Evolutionary conservation across 2,888 invertebrate species (phyloP).

Genomic region (Carterocephalus palaemon): DNA sequence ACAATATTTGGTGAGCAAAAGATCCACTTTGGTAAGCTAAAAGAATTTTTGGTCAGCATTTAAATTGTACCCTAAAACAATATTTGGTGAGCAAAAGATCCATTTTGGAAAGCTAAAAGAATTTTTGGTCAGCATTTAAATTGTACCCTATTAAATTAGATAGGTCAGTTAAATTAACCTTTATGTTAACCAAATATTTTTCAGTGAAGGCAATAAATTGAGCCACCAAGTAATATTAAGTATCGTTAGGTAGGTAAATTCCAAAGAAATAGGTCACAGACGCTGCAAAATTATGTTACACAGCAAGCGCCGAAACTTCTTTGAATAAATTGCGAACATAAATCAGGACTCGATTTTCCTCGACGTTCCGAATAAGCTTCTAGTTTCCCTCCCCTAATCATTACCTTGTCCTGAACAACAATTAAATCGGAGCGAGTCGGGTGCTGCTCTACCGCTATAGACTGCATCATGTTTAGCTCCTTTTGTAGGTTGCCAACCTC

Average conservation of each 20-base stretch:
- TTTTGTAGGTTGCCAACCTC: slow-evolving; percentile 82
- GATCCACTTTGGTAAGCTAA: too few relatives aligned
- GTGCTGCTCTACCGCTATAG: slow-evolving; percentile 82
- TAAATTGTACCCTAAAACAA: too few relatives aligned
- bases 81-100: too few relatives aligned
- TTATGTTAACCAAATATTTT: too few relatives aligned
- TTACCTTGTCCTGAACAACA: slow-evolving; percentile 81
- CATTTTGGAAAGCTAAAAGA: too few relatives aligned
- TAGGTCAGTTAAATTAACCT: too few relatives aligned
- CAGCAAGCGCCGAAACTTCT: slow-evolving; percentile 9
- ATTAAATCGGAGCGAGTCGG: slow-evolving; percentile 82
- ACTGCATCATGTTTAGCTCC: slow-evolving; percentile 83
- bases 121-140: too few relatives aligned
- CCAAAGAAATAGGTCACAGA: slow-evolving; percentile 6
- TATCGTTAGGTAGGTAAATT: background rate
- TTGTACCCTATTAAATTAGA: too few relatives aligned
- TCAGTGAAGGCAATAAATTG: background rate
- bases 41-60: too few relatives aligned
- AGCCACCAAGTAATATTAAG: background rate
- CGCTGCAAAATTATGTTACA: background rate
- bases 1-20: too few relatives aligned
- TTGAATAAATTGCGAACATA: slow-evolving; percentile 17
- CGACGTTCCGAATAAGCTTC: slow-evolving; percentile 10
- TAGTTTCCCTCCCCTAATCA: slow-evolving; percentile 8
- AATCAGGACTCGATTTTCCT: slow-evolving; percentile 18